These are phyloP conservation scores for Thumatha senex DNA, from an alignment of 2,888 invertebrate genomes.

Conservation along the genomic window DNA sequence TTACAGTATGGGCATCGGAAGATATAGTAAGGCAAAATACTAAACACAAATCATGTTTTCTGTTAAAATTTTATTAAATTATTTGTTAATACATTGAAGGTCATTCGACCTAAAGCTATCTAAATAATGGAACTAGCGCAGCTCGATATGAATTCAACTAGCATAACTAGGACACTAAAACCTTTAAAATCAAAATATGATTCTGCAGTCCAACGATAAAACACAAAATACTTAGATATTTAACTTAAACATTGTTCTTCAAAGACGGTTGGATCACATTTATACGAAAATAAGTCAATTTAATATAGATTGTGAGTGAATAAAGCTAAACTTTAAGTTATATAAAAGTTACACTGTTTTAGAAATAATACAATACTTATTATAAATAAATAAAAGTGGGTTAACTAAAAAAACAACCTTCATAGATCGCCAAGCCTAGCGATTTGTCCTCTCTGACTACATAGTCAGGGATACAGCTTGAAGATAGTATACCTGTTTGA, in stretches of 20 bases:
- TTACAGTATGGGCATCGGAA: too few relatives aligned
- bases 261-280: constrained; percentile 12
- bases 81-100: constrained; percentile 64
- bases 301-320: constrained; percentile 21
- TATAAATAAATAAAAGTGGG: constrained; percentile 26
- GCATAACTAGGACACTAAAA: constrained; percentile 48
- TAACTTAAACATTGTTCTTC: constrained; percentile 10
- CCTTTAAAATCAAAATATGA: too few relatives aligned
- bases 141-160: constrained; percentile 49
- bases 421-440: too few relatives aligned
- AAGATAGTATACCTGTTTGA: too few relatives aligned
- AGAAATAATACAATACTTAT: constrained; percentile 20
- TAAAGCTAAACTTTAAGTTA: constrained; percentile 38
- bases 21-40: background rate
- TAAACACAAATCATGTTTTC: constrained; percentile 19
- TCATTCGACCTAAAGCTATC: constrained; percentile 60
- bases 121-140: constrained; percentile 50
- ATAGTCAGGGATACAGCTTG: too few relatives aligned
- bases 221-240: constrained; percentile 24
- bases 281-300: constrained; percentile 10
- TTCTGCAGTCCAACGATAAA: constrained; percentile 18
- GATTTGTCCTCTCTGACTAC: too few relatives aligned
- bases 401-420: background rate
- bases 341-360: constrained; percentile 17
- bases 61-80: constrained; percentile 54